Evolutionary conservation across 2,888 invertebrate genomes (phyloP).

Genomic region (Lasioglossum vierecki): DNA sequence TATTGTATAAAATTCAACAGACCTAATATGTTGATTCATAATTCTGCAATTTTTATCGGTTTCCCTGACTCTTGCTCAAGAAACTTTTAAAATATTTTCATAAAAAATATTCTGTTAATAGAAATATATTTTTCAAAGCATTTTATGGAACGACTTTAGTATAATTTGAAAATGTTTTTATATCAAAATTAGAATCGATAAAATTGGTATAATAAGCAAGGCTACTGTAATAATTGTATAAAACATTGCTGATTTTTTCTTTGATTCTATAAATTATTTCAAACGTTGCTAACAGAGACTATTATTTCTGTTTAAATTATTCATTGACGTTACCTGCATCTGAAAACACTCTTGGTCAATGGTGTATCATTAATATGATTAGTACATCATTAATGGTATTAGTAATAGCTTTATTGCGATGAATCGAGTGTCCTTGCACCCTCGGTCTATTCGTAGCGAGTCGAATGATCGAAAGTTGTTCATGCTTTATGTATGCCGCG

Average conservation of each 20-base stretch:
- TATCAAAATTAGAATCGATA: not conserved
- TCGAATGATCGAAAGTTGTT: conserved; percentile 74
- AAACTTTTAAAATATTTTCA: not conserved
- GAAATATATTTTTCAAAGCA: not conserved
- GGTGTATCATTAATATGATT: not conserved
- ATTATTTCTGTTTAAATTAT: not conserved
- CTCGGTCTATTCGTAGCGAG: conserved; percentile 58
- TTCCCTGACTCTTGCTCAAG: not conserved
- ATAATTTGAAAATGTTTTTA: not conserved
- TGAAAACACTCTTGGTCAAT: not conserved
- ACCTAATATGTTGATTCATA: not conserved
- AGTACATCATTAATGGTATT: not conserved
- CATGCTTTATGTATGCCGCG: conserved; percentile 75
- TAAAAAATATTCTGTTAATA: not conserved
- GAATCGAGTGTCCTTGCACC: conserved; percentile 31
- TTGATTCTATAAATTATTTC: not conserved
- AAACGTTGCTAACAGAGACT: not conserved
- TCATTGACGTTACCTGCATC: not conserved
- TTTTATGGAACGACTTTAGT: not conserved
- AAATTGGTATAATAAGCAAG: not conserved
- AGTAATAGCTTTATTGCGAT: not conserved
- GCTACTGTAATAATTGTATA: not conserved
- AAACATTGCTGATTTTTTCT: not conserved
- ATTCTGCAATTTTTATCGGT: not conserved
- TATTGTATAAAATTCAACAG: not conserved